Conservation (phyloP, 2,113 vertebrate genomes). For the Eubucco bourcierii region DNA sequence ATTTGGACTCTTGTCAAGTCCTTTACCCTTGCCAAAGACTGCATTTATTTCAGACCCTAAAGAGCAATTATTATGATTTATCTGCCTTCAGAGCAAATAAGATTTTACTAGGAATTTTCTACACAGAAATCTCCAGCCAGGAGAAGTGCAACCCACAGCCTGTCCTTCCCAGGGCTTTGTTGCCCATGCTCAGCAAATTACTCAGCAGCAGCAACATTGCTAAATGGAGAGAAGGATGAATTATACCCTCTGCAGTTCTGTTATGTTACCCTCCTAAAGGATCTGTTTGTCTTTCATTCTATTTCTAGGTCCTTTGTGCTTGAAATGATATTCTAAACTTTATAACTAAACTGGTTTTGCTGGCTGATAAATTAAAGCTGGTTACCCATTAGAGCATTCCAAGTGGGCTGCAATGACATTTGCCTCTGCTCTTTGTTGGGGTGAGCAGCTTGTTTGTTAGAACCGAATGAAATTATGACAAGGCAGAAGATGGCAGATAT, state of each 20-base stretch:
- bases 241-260: neutral
- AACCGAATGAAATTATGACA: neutral
- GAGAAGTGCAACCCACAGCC: neutral
- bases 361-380: neutral
- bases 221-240: neutral
- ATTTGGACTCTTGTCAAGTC: slow-evolving; percentile 3
- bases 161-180: neutral
- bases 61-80: slow-evolving; percentile 45
- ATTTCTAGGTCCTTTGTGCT: neutral
- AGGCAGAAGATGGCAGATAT: neutral
- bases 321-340: neutral
- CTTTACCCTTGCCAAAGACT: slow-evolving; percentile 25
- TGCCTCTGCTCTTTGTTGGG: neutral
- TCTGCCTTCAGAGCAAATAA: neutral
- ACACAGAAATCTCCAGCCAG: neutral
- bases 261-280: neutral
- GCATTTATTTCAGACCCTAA: slow-evolving; percentile 39
- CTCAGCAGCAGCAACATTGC: neutral
- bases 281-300: neutral
- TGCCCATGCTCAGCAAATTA: neutral
- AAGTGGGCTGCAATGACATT: neutral
- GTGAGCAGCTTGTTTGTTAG: neutral
- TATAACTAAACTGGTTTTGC: neutral
- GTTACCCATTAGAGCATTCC: neutral
- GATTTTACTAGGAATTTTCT: slow-evolving; percentile 43